Conservation (phyloP, 2,888 invertebrate genomes). For the Minunthozetes semirufus region DNA sequence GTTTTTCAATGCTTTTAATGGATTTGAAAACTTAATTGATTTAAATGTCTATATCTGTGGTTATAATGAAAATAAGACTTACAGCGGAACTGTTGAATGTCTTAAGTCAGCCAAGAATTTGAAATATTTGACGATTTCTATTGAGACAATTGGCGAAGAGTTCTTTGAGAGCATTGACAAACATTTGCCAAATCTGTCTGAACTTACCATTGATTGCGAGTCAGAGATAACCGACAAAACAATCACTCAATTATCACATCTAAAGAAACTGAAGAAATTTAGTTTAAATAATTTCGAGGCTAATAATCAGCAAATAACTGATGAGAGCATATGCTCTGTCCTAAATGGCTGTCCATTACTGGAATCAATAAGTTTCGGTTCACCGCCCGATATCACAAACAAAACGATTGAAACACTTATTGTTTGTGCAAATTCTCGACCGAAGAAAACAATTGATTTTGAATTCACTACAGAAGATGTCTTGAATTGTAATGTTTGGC, state of each 20-base stretch:
- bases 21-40: no score
- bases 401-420: background rate
- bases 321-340: no score
- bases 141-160: background rate
- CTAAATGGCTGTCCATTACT: background rate
- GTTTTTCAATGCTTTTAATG: no score
- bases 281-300: no score
- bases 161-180: background rate
- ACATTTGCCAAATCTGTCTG: background rate
- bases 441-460: no score
- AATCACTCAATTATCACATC: background rate
- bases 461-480: no score
- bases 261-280: background rate
- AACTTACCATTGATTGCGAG: background rate
- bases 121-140: background rate
- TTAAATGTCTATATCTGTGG: no score
- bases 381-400: background rate
- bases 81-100: background rate
- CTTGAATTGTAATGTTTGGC: no score
- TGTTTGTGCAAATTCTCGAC: no score
- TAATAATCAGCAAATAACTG: no score
- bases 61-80: no score
- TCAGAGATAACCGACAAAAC: background rate
- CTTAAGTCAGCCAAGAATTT: background rate
- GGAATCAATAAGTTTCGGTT: background rate